phyloP scores from a whole-genome alignment of 1,140 invertebrate species.

The Galendromus occidentalis region DNA sequence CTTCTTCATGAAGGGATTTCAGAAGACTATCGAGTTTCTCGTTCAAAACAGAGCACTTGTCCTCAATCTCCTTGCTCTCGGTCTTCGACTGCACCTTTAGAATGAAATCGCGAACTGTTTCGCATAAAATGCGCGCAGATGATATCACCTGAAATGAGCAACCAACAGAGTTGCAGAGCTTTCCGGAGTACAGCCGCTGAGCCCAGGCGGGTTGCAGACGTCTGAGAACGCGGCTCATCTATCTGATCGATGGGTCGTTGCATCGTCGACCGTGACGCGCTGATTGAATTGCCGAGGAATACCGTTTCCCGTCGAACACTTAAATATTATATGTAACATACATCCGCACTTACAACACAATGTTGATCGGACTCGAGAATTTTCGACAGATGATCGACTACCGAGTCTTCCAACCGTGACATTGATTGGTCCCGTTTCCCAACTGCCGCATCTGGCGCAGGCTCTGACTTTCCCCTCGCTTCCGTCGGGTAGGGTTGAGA shows the following conservation, averaged over 20 bases:
- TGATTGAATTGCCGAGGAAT: conserved; percentile 53
- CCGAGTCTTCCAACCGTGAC: conserved; percentile 49
- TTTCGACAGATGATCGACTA: conserved; percentile 58
- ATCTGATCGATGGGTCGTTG: background rate
- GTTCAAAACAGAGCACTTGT: conserved; percentile 43
- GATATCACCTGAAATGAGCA: background rate
- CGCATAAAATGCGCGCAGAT: conserved; percentile 37
- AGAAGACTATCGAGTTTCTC: conserved; percentile 54
- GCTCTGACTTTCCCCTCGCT: conserved; percentile 13
- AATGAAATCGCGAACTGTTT: conserved; percentile 57
- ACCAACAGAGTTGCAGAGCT: too few species aligned
- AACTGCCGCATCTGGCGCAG: conserved; percentile 6
- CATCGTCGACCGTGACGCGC: conserved; percentile 17
- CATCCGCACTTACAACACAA: conserved; percentile 37
- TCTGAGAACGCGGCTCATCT: background rate
- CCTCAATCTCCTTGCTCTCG: conserved; percentile 15
- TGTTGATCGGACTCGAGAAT: conserved; percentile 68
- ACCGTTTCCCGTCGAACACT: too few species aligned
- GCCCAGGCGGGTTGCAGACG: background rate
- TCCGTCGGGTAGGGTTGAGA: conserved; percentile 10
- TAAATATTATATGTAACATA: too few species aligned
- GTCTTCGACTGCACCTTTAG: conserved; percentile 32
- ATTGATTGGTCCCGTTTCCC: conserved; percentile 28
- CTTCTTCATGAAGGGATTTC: conserved; percentile 46
- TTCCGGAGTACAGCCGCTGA: conserved; percentile 20